These are phyloP conservation scores for Sturmia bella DNA, from an alignment of 2,888 invertebrate species.

Conservation along the genomic window DNA sequence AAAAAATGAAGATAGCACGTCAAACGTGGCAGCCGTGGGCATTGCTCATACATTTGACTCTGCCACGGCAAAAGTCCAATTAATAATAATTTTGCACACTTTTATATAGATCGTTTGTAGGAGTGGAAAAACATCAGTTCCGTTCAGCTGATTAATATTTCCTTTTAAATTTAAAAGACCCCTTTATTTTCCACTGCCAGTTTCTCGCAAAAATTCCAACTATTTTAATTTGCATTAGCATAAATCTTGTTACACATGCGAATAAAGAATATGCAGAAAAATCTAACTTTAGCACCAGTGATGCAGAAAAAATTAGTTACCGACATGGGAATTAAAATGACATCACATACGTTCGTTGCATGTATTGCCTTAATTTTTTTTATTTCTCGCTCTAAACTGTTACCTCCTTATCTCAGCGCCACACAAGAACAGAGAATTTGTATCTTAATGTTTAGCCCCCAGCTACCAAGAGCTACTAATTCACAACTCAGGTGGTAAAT, in stretches of 20 bases:
- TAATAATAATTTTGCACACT: too few species aligned
- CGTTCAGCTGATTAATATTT: too few species aligned
- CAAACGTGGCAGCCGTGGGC: too few species aligned
- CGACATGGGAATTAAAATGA: conserved; percentile 59
- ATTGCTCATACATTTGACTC: too few species aligned
- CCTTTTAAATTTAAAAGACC: not conserved
- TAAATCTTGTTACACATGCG: conserved; percentile 19
- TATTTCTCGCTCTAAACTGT: too few species aligned
- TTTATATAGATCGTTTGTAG: too few species aligned
- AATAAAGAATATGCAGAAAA: conserved; percentile 23
- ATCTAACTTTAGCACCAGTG: conserved; percentile 27
- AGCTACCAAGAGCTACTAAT: conserved; percentile 40
- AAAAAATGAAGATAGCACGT: too few species aligned
- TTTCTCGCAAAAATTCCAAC: not conserved
- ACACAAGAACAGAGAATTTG: conserved; percentile 13
- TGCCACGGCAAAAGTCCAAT: too few species aligned
- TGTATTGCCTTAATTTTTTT: conserved; percentile 18
- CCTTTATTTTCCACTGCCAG: not conserved
- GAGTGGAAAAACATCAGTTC: too few species aligned
- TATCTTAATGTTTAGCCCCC: conserved; percentile 49
- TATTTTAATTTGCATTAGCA: conserved; percentile 57
- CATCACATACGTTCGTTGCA: conserved; percentile 51
- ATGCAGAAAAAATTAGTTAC: conserved; percentile 59
- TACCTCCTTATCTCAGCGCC: not conserved
- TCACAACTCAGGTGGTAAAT: conserved; percentile 56